Conservation (phyloP, 2,113 vertebrate genomes). For the Tachycineta bicolor region DNA sequence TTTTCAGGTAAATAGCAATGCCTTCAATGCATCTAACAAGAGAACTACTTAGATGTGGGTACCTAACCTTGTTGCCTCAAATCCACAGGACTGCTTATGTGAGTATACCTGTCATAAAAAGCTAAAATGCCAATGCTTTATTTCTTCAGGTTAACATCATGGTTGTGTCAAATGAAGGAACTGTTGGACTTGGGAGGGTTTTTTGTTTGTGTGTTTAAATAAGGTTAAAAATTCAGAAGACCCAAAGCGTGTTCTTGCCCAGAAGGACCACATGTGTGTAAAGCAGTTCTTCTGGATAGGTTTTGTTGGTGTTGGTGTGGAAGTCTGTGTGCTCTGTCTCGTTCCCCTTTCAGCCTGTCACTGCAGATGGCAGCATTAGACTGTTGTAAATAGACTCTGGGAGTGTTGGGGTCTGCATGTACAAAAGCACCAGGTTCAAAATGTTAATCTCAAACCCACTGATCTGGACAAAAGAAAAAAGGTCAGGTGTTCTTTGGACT, state of each 20-base stretch:
- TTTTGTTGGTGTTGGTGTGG: background rate
- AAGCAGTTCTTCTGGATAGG: background rate
- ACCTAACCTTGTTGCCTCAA: background rate
- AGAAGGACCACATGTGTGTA: background rate
- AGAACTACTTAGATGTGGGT: background rate
- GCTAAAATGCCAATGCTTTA: background rate
- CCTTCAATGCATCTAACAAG: background rate
- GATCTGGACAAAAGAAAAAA: background rate
- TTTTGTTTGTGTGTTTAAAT: background rate
- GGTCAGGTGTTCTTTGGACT: background rate
- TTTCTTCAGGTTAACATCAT: background rate
- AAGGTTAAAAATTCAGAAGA: background rate
- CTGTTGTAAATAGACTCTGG: background rate
- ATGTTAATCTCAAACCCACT: background rate
- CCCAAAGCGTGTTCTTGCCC: background rate
- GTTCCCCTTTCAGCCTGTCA: background rate
- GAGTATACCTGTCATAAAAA: background rate
- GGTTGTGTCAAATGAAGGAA: background rate
- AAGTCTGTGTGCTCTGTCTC: background rate
- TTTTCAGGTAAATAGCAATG: background rate
- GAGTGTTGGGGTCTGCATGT: background rate
- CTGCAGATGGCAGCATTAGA: background rate
- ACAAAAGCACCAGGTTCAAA: background rate
- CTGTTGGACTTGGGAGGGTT: accelerated
- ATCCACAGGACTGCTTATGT: background rate